Conservation (phyloP, 2,113 vertebrate genomes). For the Varanus salvator region DNA sequence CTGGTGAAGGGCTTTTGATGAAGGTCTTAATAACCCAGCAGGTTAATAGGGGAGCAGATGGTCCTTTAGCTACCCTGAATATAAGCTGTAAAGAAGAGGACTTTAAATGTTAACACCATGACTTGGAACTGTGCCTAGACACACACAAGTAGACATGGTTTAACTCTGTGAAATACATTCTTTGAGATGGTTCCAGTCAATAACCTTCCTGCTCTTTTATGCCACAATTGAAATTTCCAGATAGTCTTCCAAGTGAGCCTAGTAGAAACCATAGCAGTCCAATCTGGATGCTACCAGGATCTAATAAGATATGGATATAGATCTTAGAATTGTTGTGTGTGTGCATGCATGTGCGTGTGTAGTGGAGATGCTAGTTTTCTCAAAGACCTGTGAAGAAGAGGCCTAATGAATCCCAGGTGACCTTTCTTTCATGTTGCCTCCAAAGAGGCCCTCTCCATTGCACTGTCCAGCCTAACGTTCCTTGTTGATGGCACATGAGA, state of each 20-base stretch:
- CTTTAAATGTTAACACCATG: neutral
- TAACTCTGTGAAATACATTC: neutral
- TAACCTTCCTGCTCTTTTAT: neutral
- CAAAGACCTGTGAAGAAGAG: too few relatives aligned
- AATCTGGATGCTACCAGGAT: neutral
- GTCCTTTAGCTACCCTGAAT: neutral
- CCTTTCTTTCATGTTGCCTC: too few relatives aligned
- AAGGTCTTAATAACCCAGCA: neutral
- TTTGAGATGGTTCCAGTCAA: neutral
- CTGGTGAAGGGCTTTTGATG: neutral
- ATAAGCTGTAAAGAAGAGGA: neutral
- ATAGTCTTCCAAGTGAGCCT: neutral
- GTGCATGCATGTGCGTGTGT: conserved; percentile 18
- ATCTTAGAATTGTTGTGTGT: too few relatives aligned
- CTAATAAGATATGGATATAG: neutral
- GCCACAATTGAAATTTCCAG: neutral
- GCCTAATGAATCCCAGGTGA: too few relatives aligned
- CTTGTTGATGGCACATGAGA: too few relatives aligned
- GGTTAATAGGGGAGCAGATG: neutral
- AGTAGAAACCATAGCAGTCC: neutral
- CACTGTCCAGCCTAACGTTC: too few relatives aligned
- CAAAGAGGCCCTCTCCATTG: too few relatives aligned
- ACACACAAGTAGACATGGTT: neutral
- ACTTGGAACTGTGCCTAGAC: neutral
- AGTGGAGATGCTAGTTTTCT: too few relatives aligned